Evolutionary conservation across 1,140 invertebrate species (phyloP), one percentile per base, ranked within the genome.

Genomic region (Polypedilum vanderplanki): DNA sequence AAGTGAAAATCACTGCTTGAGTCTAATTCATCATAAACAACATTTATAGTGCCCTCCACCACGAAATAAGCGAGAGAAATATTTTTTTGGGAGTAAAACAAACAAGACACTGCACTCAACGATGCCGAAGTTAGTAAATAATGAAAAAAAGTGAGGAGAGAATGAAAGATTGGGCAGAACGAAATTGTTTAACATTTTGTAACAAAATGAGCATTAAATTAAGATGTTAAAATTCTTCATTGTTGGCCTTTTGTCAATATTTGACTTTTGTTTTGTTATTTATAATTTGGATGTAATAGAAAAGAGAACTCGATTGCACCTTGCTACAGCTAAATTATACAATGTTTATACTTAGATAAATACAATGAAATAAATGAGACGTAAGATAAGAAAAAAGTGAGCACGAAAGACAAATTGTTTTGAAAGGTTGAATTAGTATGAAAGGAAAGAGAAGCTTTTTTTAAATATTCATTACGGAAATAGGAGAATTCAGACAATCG

Each of bases 131-230:
- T 33, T 33, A 3, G 24, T 33, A 33, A 33, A 33, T 33, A 33
- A n/a, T n/a, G n/a, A n/a, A n/a, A n/a, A n/a, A n/a, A 33, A 33
- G 24, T 5, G 24, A 33, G 24, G 5, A 33, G 5, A 33, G 24
- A 33, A 33, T 33, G 24, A 5, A 33, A 33, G 24, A 33, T 33
- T 33, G 24, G 24, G 24, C 24, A 33, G 24, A 33, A 33, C 12
- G n/a, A 57, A 15, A 57, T 57, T 57, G 46, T 57, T 57, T 15
- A 57, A 57, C 46, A 57, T 57, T 57, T 57, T 57, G 46, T 57
- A n/a, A 57, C 46, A 57, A 57, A 57, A 57, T n/a, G 46, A 57
- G 46, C 46, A 57, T 57, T 57, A 12, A 57, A 57, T 57, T n/a
- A n/a, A 57, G 46, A 57, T 57, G 46, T 57, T 57, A 57, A 57